A percentile compares a stretch with the other conserved stretches of the same genome.
These are phyloP conservation scores for Drosophila tripunctata DNA, from an alignment of 2,888 invertebrate species.

Conservation along the genomic window DNA sequence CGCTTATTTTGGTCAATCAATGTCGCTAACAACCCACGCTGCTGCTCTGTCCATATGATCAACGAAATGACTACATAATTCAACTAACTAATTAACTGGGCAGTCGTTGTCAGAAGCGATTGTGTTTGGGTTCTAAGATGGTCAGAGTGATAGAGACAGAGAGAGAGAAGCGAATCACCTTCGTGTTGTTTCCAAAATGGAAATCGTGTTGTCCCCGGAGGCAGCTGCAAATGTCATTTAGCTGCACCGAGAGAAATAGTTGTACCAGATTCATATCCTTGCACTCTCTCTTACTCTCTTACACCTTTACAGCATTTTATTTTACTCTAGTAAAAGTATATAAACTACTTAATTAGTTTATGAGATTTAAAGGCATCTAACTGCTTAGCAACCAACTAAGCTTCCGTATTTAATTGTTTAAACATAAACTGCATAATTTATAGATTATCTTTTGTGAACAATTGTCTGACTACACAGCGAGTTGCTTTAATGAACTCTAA, in stretches of 20 bases:
- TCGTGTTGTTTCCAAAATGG: slow-evolving; percentile 38
- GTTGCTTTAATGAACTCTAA: neutral
- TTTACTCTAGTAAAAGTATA: too few relatives aligned
- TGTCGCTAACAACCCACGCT: slow-evolving; percentile 63
- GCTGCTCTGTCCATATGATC: slow-evolving; percentile 3
- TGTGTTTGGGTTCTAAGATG: slow-evolving; percentile 45
- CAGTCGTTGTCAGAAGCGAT: slow-evolving; percentile 40
- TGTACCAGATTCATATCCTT: too few relatives aligned
- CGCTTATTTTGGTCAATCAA: slow-evolving; percentile 75
- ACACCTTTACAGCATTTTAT: too few relatives aligned
- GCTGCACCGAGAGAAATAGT: slow-evolving; percentile 7
- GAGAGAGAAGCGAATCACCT: slow-evolving; percentile 51
- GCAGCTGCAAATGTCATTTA: slow-evolving; percentile 33
- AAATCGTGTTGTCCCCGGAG: slow-evolving; percentile 18
- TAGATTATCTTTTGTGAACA: neutral
- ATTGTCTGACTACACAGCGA: neutral
- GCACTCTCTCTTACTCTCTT: too few relatives aligned
- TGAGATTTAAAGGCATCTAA: too few relatives aligned
- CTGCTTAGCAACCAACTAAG: neutral
- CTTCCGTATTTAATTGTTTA: neutral
- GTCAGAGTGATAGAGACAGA: slow-evolving; percentile 28
- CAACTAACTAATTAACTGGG: slow-evolving; percentile 61
- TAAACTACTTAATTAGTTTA: too few relatives aligned
- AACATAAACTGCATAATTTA: neutral
- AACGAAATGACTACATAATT: slow-evolving; percentile 42